These are phyloP conservation scores for Phoxinus phoxinus DNA, from an alignment of 2,113 vertebrate species.

Conservation along the genomic window DNA sequence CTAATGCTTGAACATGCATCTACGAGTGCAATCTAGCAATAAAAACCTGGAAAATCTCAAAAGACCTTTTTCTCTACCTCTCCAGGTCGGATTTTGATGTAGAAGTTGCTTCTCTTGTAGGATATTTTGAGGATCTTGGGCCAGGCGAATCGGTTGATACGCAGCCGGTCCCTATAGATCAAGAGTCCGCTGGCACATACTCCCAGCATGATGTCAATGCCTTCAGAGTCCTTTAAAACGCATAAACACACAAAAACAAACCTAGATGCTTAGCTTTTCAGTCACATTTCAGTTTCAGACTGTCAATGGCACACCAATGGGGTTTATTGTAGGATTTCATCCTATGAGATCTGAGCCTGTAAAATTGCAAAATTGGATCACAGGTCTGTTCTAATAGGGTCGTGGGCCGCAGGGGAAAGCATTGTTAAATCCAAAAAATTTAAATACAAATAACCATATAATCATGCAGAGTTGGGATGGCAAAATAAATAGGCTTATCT, in stretches of 20 bases:
- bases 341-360: neutral
- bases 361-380: conserved; percentile 6
- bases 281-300: neutral
- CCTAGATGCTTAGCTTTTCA: neutral
- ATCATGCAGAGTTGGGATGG: neutral
- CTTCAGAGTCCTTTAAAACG: conserved; percentile 89
- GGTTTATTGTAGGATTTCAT: neutral
- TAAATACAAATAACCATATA: neutral
- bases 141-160: conserved; percentile 99
- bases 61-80: conserved; percentile 82
- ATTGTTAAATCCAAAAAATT: neutral
- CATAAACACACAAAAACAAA: neutral
- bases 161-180: conserved; percentile 95
- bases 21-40: conserved; percentile 34
- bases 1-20: conserved; percentile 24
- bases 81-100: conserved; percentile 98
- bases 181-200: conserved; percentile 97
- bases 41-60: conserved; percentile 57
- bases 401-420: neutral
- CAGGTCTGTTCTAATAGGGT: neutral
- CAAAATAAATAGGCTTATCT: conserved; percentile 13
- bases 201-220: conserved; percentile 98
- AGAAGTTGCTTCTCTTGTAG: conserved; percentile 99
- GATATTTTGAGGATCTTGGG: conserved; percentile 99
- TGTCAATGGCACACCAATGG: neutral